These are phyloP conservation scores for Maccullochella peelii DNA, from an alignment of 2,113 vertebrate species.

Conservation along the genomic window DNA sequence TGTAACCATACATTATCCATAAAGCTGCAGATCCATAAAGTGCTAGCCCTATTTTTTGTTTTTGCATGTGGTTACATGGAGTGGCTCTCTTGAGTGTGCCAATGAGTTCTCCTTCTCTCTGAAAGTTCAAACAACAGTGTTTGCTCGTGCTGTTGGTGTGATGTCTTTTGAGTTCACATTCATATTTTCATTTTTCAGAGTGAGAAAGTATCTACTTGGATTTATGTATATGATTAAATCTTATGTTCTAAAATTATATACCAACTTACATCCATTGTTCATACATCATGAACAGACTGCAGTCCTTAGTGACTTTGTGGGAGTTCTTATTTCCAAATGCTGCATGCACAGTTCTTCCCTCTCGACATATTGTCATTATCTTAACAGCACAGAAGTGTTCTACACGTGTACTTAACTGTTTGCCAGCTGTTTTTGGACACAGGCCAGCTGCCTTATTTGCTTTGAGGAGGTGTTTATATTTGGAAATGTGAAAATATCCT, in stretches of 20 bases:
- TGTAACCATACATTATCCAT: not conserved
- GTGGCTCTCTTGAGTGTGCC: not conserved
- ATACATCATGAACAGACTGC: not conserved
- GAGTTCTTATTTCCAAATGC: constrained; percentile 25
- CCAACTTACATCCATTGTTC: not conserved
- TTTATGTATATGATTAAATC: not conserved
- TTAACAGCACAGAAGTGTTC: constrained; percentile 35
- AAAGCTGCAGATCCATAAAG: not conserved
- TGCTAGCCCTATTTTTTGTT: not conserved
- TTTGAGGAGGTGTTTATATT: constrained; percentile 59
- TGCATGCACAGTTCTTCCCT: constrained; percentile 9
- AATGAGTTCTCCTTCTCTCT: not conserved
- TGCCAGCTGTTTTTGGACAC: constrained; percentile 63
- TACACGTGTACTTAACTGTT: constrained; percentile 49
- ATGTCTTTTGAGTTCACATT: not conserved
- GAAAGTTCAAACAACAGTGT: not conserved
- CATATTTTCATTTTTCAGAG: not conserved
- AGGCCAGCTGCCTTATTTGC: constrained; percentile 56
- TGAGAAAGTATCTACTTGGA: not conserved
- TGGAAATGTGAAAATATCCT: constrained; percentile 46
- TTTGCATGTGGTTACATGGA: not conserved
- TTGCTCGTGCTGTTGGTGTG: not conserved
- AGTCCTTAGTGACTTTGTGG: constrained; percentile 15
- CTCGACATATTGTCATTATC: constrained; percentile 38
- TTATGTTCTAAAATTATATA: not conserved